A percentile compares a stretch with the other conserved stretches of the same genome.
Evolutionary conservation across 1,140 invertebrate genomes (phyloP).

Genomic region (Monochamus saltuarius): DNA sequence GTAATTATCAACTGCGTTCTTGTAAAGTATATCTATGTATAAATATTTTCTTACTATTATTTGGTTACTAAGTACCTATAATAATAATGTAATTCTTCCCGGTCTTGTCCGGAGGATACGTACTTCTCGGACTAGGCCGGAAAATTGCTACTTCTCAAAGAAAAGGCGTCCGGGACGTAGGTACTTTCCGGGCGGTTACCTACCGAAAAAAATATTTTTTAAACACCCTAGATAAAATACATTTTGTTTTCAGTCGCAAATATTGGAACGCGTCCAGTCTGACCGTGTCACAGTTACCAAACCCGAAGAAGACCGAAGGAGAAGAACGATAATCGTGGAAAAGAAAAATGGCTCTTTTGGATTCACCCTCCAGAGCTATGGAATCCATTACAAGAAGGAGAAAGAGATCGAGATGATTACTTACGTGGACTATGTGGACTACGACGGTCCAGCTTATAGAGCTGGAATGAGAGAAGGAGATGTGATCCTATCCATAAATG

Average conservation of each 20-base stretch:
- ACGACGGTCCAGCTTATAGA: slow-evolving; percentile 83
- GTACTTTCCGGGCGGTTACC: too few species aligned
- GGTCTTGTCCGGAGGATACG: too few species aligned
- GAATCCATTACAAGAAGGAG: slow-evolving; percentile 91
- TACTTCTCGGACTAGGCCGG: too few species aligned
- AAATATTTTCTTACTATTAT: too few species aligned
- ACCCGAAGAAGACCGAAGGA: slow-evolving; percentile 78
- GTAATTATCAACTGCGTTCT: too few species aligned
- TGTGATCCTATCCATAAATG: slow-evolving; percentile 93
- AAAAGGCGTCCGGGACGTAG: too few species aligned
- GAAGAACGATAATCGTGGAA: slow-evolving; percentile 88
- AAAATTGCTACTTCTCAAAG: too few species aligned
- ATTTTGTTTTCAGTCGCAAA: slow-evolving; percentile 55
- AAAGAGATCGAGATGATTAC: slow-evolving; percentile 91
- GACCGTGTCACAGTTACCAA: slow-evolving; percentile 73
- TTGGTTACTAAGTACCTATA: too few species aligned
- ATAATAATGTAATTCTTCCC: too few species aligned
- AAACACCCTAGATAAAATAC: too few species aligned
- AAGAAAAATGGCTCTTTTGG: slow-evolving; percentile 90
- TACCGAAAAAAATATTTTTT: too few species aligned
- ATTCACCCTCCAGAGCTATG: slow-evolving; percentile 93
- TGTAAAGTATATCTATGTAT: too few species aligned
- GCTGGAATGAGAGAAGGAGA: slow-evolving; percentile 93
- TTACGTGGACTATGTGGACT: slow-evolving; percentile 94
- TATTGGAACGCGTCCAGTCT: slow-evolving; percentile 79